These are phyloP conservation scores for Andrena trimmerana DNA, from an alignment of 2,888 invertebrate species.

Conservation along the genomic window DNA sequence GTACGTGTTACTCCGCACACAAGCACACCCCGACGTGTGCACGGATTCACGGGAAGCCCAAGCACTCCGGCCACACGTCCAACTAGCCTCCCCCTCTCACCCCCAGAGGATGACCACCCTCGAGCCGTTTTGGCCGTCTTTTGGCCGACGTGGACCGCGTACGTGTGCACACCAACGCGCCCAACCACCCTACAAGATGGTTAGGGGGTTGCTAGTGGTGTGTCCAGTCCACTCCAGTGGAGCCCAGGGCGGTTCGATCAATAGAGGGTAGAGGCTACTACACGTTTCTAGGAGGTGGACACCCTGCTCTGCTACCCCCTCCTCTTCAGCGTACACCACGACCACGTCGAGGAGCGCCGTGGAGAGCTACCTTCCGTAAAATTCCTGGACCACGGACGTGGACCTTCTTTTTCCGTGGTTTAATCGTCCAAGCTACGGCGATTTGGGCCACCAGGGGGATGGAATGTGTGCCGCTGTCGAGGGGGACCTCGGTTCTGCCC, in stretches of 20 bases:
- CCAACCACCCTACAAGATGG: slow-evolving; percentile 71
- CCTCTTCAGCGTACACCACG: slow-evolving; percentile 42
- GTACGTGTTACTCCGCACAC: slow-evolving; percentile 49
- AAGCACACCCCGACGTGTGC: slow-evolving; percentile 7
- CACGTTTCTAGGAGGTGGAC: slow-evolving; percentile 84
- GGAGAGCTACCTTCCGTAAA: slow-evolving; percentile 61
- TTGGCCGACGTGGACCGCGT: slow-evolving; percentile 75
- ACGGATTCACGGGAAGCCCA: slow-evolving; percentile 32
- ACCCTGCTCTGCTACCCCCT: slow-evolving; percentile 72
- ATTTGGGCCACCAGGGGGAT: slow-evolving; percentile 16
- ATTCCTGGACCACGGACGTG: slow-evolving; percentile 51
- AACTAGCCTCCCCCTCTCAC: slow-evolving; percentile 58
- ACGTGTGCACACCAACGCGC: slow-evolving; percentile 29
- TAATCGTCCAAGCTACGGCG: slow-evolving; percentile 39
- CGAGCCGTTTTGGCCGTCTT: slow-evolving; percentile 81
- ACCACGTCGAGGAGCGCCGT: slow-evolving; percentile 55
- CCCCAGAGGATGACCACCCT: slow-evolving; percentile 68
- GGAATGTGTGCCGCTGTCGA: slow-evolving; percentile 1
- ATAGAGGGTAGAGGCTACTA: slow-evolving; percentile 84
- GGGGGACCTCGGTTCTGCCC: neutral
- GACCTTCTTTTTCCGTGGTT: slow-evolving; percentile 41
- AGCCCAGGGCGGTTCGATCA: slow-evolving; percentile 85
- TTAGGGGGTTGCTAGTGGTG: slow-evolving; percentile 78
- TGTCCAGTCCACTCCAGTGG: slow-evolving; percentile 84
- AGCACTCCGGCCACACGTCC: slow-evolving; percentile 46